Conservation (phyloP, 2,113 vertebrate genomes). For the Hippotragus niger region DNA sequence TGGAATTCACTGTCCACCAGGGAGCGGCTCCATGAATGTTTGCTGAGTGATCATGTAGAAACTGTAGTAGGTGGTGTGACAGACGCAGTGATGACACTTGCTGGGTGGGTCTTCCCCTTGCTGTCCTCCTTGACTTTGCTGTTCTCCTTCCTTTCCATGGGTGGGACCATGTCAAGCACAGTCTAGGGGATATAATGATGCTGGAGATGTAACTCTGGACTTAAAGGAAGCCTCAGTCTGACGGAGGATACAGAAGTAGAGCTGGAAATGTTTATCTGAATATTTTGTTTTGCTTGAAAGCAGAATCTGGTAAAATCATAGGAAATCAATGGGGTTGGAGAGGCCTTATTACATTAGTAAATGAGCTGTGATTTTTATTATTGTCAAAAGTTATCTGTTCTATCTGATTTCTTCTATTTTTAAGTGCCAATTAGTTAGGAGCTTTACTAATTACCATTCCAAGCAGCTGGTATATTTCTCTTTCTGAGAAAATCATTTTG, state of each 20-base stretch:
- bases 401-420: slow-evolving; percentile 25
- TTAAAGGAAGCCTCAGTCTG: neutral
- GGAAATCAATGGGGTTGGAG: neutral
- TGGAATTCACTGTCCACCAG: neutral
- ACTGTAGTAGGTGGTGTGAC: neutral
- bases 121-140: neutral
- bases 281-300: slow-evolving; percentile 1
- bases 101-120: neutral
- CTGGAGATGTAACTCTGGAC: neutral
- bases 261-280: neutral
- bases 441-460: neutral
- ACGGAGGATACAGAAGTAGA: neutral
- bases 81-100: fast-evolving
- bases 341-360: slow-evolving; percentile 1
- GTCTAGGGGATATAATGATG: neutral
- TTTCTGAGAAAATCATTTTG: neutral
- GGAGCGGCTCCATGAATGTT: neutral
- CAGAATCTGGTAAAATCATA: neutral
- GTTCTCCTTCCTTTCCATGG: neutral
- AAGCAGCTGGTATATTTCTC: neutral
- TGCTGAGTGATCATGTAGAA: neutral
- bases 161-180: neutral
- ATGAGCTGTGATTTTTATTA: slow-evolving; percentile 35
- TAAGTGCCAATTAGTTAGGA: slow-evolving; percentile 23
- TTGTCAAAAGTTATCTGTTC: neutral